These are phyloP conservation scores for Melipona bicolor DNA, from an alignment of 2,888 invertebrate species.

Conservation along the genomic window DNA sequence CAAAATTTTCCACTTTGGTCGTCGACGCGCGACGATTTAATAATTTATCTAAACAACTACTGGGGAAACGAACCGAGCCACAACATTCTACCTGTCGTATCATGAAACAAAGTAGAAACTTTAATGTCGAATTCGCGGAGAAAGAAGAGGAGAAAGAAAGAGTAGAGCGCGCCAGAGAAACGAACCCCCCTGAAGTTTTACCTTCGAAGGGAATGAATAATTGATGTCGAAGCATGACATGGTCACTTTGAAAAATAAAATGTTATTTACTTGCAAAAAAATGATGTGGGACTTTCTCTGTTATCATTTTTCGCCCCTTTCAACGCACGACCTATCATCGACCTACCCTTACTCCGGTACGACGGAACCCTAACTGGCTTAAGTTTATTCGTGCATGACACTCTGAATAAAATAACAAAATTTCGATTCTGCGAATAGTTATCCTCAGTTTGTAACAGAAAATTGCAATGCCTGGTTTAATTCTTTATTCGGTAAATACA, in stretches of 20 bases:
- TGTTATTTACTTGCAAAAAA: slow-evolving; percentile 31
- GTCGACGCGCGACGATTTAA: neutral
- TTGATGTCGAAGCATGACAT: slow-evolving; percentile 17
- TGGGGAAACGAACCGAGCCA: no score
- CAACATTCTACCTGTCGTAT: no score
- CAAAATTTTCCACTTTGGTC: neutral
- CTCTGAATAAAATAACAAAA: slow-evolving; percentile 45
- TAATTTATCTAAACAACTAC: neutral
- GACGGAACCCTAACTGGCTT: slow-evolving; percentile 55
- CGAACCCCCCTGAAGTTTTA: slow-evolving; percentile 27
- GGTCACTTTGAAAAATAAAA: slow-evolving; percentile 48
- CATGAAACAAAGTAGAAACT: neutral
- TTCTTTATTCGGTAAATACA: neutral
- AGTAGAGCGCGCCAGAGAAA: neutral
- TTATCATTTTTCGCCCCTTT: slow-evolving; percentile 43
- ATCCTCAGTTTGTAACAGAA: no score
- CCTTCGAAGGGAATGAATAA: slow-evolving; percentile 38
- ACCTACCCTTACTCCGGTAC: slow-evolving; percentile 42
- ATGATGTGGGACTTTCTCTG: slow-evolving; percentile 49
- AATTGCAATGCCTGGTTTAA: neutral
- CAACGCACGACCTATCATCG: slow-evolving; percentile 66
- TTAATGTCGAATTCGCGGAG: neutral
- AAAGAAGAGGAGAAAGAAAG: neutral
- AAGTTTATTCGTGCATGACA: slow-evolving; percentile 52
- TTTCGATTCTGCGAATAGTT: slow-evolving; percentile 12